phyloP scores from a whole-genome alignment of 2,113 vertebrate genomes.

The Anolis sagrei region DNA sequence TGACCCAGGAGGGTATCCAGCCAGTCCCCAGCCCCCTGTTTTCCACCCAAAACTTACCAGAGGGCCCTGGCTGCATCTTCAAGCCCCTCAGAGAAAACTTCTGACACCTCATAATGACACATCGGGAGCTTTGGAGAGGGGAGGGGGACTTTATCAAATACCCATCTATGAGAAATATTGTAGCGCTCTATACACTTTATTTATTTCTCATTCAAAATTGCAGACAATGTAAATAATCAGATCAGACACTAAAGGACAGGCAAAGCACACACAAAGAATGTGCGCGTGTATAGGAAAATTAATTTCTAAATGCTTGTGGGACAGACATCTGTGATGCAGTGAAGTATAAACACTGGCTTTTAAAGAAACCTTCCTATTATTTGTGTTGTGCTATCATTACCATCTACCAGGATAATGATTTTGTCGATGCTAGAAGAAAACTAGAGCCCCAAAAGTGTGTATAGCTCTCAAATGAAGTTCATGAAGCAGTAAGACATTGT shows the following conservation, averaged over 20 bases:
- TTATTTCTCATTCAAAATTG: conserved; percentile 22
- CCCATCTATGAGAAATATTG: neutral
- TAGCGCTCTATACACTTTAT: neutral
- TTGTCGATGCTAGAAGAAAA: neutral
- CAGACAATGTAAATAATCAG: neutral
- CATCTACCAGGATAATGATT: conserved; percentile 13
- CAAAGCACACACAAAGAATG: conserved; percentile 18
- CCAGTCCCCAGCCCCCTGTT: too few species aligned
- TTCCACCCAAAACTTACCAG: too few species aligned
- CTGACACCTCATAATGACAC: too few species aligned
- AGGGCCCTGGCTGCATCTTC: too few species aligned
- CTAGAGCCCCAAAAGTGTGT: neutral
- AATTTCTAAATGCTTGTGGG: conserved; percentile 25
- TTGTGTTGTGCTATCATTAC: neutral
- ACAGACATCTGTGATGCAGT: neutral
- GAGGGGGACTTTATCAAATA: neutral
- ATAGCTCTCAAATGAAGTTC: neutral
- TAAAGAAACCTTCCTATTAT: neutral
- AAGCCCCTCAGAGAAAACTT: neutral
- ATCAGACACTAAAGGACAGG: conserved; percentile 24
- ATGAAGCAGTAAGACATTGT: neutral
- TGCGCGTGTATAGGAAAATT: neutral
- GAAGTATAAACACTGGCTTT: conserved; percentile 16
- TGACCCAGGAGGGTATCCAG: too few species aligned
- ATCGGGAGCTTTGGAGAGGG: too few species aligned